Percentiles rank a stretch among this genome's conserved stretches.
phyloP scores from a whole-genome alignment of 2,797 vertebrate genomes.

The Danio aesculapii region DNA sequence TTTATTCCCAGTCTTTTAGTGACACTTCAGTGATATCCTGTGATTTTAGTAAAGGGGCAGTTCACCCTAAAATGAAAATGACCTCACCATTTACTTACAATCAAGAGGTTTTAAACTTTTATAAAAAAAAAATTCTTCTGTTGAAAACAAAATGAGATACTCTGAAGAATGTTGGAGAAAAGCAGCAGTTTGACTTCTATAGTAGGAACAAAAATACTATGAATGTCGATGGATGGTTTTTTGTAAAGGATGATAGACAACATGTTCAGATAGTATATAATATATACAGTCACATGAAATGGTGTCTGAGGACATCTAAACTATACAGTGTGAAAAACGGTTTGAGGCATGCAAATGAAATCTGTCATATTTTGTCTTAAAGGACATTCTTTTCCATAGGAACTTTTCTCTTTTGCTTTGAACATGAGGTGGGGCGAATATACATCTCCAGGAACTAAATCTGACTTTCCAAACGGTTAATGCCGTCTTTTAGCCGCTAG shows the following conservation, averaged over 20 bases:
- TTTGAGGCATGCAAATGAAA: neutral
- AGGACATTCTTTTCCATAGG: neutral
- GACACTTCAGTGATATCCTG: no score
- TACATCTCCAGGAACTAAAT: neutral
- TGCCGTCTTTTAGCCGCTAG: conserved; percentile 36
- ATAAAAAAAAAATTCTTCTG: conserved; percentile 1
- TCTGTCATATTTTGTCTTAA: neutral
- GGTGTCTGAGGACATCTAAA: neutral
- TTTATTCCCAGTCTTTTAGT: no score
- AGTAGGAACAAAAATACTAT: neutral
- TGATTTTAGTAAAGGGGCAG: no score
- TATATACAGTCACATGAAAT: neutral
- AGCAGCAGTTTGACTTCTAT: neutral
- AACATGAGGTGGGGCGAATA: neutral
- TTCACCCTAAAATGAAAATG: neutral
- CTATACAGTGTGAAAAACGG: neutral
- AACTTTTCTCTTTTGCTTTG: neutral
- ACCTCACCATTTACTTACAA: neutral
- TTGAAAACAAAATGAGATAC: neutral
- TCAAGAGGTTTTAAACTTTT: neutral
- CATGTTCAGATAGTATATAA: neutral
- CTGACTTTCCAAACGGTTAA: neutral
- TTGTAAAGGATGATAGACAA: no score
- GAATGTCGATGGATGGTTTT: neutral
- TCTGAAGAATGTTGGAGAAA: neutral